Evolutionary conservation across 2,113 vertebrate species (phyloP).

Genomic region (Microcebus lehilahytsara): DNA sequence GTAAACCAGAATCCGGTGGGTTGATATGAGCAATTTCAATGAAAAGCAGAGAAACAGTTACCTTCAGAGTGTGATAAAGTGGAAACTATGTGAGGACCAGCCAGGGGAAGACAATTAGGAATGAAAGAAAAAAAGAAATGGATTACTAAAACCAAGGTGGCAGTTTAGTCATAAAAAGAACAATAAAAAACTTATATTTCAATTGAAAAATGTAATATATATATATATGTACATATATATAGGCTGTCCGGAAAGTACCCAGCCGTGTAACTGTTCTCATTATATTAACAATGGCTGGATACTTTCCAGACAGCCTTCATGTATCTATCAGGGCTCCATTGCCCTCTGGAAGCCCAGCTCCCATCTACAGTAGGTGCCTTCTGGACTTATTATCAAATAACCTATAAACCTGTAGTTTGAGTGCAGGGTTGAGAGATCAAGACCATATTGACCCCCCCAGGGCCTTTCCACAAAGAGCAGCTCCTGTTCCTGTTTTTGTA

Average conservation of each 20-base stretch:
- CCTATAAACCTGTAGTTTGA: neutral
- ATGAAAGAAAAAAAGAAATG: neutral
- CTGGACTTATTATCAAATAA: neutral
- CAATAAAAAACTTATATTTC: neutral
- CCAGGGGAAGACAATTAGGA: neutral
- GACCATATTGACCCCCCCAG: neutral
- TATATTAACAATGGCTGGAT: too few relatives aligned
- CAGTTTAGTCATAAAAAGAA: constrained; percentile 5
- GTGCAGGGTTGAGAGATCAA: neutral
- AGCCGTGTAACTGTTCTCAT: too few relatives aligned
- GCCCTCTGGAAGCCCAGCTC: neutral
- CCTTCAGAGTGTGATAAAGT: neutral
- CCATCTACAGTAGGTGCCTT: neutral
- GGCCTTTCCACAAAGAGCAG: neutral
- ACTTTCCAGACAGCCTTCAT: too few relatives aligned
- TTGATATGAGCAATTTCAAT: constrained; percentile 11
- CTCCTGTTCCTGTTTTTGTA: constrained; percentile 61
- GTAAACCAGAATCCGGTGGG: constrained; percentile 26
- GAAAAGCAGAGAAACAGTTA: constrained; percentile 30
- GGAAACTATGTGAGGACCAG: constrained; percentile 19
- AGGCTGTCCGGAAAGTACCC: too few relatives aligned
- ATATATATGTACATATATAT: neutral
- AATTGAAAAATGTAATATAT: neutral
- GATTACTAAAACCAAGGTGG: neutral
- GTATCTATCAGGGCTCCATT: neutral